These are phyloP conservation scores for Pogona vitticeps DNA, from an alignment of 2,113 vertebrate genomes.

Conservation along the genomic window DNA sequence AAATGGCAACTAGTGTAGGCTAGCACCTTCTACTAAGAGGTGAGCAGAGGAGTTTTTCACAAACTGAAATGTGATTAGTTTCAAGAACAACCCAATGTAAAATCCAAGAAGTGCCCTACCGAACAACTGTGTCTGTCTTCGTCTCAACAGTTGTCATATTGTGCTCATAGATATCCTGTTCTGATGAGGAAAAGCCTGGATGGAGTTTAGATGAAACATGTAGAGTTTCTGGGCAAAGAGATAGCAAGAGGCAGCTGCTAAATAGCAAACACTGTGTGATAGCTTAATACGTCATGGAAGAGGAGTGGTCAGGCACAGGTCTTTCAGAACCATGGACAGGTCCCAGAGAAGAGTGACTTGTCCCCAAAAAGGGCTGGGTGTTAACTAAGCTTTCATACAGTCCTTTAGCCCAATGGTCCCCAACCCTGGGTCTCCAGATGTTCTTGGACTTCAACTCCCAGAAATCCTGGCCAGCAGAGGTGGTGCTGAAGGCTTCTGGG, in stretches of 20 bases:
- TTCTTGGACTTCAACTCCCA: too few species aligned
- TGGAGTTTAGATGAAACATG: neutral
- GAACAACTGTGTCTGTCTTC: neutral
- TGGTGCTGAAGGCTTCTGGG: too few species aligned
- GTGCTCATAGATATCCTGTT: neutral
- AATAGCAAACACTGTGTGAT: neutral
- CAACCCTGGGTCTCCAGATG: too few species aligned
- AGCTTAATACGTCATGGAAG: neutral
- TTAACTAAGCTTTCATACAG: neutral
- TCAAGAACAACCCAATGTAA: neutral
- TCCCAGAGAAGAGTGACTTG: neutral
- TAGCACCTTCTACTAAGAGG: neutral
- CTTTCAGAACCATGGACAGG: neutral
- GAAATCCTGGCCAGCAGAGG: too few species aligned
- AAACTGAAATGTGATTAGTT: neutral
- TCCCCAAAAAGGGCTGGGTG: neutral
- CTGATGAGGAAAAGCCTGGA: neutral
- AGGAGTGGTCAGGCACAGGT: neutral
- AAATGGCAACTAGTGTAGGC: neutral
- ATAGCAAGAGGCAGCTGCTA: too few species aligned
- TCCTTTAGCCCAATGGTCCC: too few species aligned
- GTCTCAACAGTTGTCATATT: neutral
- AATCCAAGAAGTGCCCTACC: too few species aligned
- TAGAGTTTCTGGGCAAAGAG: neutral
- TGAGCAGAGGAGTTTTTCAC: neutral